phyloP scores from a whole-genome alignment of 2,888 invertebrate genomes.

The Disparrhopalites patrizii region DNA sequence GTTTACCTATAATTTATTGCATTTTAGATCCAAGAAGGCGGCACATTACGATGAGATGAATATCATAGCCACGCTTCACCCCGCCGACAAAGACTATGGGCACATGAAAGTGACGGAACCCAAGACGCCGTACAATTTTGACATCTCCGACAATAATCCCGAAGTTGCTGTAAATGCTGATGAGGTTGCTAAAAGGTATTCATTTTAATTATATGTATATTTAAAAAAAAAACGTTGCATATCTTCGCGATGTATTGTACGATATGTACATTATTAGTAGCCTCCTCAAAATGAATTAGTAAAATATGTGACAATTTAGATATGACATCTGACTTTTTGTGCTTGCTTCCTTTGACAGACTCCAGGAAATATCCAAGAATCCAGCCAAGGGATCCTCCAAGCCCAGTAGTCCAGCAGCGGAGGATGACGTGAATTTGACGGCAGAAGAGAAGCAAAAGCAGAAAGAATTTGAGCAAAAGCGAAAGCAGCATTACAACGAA shows the following conservation, averaged over 20 bases:
- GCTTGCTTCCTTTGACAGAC: not conserved
- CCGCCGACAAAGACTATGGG: constrained; percentile 24
- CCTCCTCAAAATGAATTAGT: too few species aligned
- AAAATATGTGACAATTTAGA: too few species aligned
- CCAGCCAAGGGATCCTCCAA: not conserved
- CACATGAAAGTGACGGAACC: constrained; percentile 23
- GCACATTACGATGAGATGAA: constrained; percentile 29
- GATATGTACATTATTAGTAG: too few species aligned
- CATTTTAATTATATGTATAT: not conserved
- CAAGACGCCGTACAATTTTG: constrained; percentile 21
- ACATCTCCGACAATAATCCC: not conserved
- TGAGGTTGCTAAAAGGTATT: not conserved
- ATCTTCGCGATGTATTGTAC: too few species aligned
- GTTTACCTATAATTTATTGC: too few species aligned
- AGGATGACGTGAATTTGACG: constrained; percentile 1
- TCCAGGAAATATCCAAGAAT: not conserved
- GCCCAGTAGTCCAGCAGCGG: not conserved
- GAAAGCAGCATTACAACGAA: constrained; percentile 21
- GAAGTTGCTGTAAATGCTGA: not conserved
- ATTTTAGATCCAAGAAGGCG: constrained; percentile 1
- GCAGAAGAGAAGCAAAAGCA: constrained; percentile 11
- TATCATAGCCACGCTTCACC: constrained; percentile 20
- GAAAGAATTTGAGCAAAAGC: constrained; percentile 12
- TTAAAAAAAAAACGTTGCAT: too few species aligned
- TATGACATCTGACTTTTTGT: not conserved